Base-by-base conservation (phyloP, 2,888 invertebrate species). In the Bellardia pandia region DNA sequence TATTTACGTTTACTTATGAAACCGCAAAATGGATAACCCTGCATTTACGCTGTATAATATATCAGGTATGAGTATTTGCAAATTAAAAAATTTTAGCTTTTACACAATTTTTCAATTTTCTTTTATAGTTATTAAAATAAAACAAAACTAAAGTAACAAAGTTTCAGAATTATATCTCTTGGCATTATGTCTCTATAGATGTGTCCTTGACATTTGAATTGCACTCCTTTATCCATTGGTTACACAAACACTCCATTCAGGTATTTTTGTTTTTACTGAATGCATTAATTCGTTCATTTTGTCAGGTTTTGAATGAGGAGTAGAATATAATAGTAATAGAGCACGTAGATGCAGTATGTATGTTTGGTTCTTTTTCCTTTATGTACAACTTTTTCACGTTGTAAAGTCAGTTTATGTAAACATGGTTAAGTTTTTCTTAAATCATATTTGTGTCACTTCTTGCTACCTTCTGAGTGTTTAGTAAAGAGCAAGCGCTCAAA, bases 161-260 rank as follows among this genome's bases (percentile, higher is more conserved):
- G 0, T 14, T n/a, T 5, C 14, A 51, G 13, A 6, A 51, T n/a
- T n/a, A 40, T 8, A n/a, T n/a, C 16, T 3, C n/a, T 23, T 64
- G 16, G 11, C 42, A 64, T 69, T 48, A 33, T 30, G 9, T 69
- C 40, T 16, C 11, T 16, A 11, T 16, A 11, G 64, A 16, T 2
- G 16, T 64, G 37, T 40, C 62, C 62, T 62, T 62, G 62, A 62
- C 40, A 37, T 40, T 62, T 62, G n/a, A 62, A 16, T n/a, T 62
- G 37, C 14, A 62, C 40, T 62, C 8, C n/a, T 37, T 37, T 14
- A 40, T n/a, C 7, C n/a, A 62, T 53, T 16, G 16, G 6, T 6
- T 16, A 53, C 7, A 53, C 2, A 53, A 16, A 53, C 45, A 13
- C 13, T 13, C 13, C 51, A 53, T 53, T 53, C 51, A 53, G 51